Conservation (phyloP, 1,140 invertebrate species). For the Papilio dardanus region DNA sequence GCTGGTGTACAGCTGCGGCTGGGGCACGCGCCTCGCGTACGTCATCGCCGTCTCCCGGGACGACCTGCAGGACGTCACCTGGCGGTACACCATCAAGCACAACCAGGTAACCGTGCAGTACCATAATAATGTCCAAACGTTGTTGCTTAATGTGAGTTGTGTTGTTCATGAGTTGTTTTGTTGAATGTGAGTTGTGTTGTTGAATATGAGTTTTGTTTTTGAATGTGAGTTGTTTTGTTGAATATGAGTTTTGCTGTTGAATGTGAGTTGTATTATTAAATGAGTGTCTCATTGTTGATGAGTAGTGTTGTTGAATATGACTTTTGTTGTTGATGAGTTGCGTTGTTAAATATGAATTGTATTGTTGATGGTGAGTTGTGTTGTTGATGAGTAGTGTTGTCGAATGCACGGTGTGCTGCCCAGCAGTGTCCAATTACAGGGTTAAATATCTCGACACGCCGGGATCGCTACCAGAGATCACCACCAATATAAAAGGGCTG, state of each 20-base stretch:
- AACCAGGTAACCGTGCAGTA: constrained; percentile 60
- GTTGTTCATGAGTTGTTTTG: not conserved
- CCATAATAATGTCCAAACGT: not conserved
- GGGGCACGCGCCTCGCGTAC: constrained; percentile 94
- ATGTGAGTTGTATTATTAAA: not conserved
- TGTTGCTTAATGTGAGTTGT: not conserved
- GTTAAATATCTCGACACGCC: too few relatives aligned
- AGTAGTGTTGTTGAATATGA: too few relatives aligned
- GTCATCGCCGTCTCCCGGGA: constrained; percentile 94
- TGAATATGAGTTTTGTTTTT: not conserved
- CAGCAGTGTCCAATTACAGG: too few relatives aligned
- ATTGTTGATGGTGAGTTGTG: too few relatives aligned
- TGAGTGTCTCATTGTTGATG: not conserved
- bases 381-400: too few relatives aligned
- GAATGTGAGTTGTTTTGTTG: not conserved
- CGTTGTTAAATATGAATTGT: too few relatives aligned
- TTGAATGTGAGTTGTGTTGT: not conserved
- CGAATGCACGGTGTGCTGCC: too few relatives aligned
- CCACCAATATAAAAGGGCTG: too few relatives aligned
- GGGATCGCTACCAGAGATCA: too few relatives aligned
- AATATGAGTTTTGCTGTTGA: not conserved
- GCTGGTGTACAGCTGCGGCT: constrained; percentile 95
- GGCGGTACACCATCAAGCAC: constrained; percentile 93
- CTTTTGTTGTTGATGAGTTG: too few relatives aligned
- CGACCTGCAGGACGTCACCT: constrained; percentile 98